phyloP scores from a whole-genome alignment of 2,113 vertebrate species.

The Dicrurus megarhynchus region DNA sequence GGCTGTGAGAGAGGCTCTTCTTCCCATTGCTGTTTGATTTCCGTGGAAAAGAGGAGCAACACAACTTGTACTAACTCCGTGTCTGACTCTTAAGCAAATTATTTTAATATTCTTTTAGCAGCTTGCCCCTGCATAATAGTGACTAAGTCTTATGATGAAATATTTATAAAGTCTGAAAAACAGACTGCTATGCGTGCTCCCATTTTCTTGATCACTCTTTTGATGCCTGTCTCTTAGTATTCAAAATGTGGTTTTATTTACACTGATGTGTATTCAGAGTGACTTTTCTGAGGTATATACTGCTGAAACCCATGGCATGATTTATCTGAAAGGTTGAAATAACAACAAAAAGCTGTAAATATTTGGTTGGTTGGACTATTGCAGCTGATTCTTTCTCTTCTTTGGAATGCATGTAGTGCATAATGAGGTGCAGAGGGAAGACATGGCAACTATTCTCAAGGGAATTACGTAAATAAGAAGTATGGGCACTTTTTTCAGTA shows the following conservation, averaged over 20 bases:
- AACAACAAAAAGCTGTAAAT: background rate
- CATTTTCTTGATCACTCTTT: background rate
- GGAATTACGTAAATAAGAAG: constrained; percentile 21
- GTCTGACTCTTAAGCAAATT: background rate
- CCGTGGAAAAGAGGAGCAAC: background rate
- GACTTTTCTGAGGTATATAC: background rate
- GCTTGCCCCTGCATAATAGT: background rate
- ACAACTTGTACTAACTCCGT: background rate
- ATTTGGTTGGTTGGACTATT: background rate
- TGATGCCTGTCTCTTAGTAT: background rate
- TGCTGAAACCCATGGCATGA: background rate
- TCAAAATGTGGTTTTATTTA: background rate
- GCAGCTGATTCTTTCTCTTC: background rate
- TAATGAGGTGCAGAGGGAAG: constrained; percentile 7
- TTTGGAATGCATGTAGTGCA: background rate
- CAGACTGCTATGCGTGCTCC: background rate
- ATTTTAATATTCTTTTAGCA: background rate
- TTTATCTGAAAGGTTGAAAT: background rate
- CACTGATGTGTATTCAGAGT: background rate
- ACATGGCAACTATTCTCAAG: background rate
- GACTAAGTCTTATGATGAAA: background rate
- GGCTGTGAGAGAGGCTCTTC: background rate
- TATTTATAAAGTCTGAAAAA: constrained; percentile 1
- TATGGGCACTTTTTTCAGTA: constrained; percentile 23
- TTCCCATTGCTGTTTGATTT: background rate